Evolutionary conservation across 2,888 invertebrate species (phyloP), one percentile per base, ranked within the genome.

Genomic region (Endotricha flammealis): DNA sequence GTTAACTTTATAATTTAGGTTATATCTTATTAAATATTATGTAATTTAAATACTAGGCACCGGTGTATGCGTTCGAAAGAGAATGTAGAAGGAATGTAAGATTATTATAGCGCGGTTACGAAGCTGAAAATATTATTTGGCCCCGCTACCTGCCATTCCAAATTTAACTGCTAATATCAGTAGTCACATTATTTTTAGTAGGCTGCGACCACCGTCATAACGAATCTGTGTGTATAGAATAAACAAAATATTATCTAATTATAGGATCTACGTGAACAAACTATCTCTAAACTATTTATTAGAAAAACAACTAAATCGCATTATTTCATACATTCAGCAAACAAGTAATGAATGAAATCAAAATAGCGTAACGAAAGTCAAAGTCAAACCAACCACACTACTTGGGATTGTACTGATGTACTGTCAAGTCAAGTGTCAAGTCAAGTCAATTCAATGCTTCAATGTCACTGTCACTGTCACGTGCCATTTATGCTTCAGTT

Each of bases 151-250:
- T 78, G 77, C 62, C 50, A 47, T 43, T 68, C 80, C 73, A 78
- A 74, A 73, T 65, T 69, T 76, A 77, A 60, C 68, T 55, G 61
- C 61, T 65, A n/a, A 67, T 62, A 71, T 57, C 70, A 47, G 76
- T 75, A 48, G 76, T 76, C 67, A 75, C 74, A 79, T 80, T 83
- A 83, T 83, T 78, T 80, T 75, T 81, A 82, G 81, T 67, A 46
- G 55, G 64, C 61, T 58, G 63, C 62, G 60, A 57, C 63, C 57
- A 60, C 67, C 62, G 63, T 53, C 60, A 56, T 46, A 46, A 41
- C 46, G 52, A 62, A 57, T 54, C 56, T 63, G 50, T 60, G 55
- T 61, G 46, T 44, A 45, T 64, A 73, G 77, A 77, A 73, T 57
- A 76, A 77, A 76, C 64, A 74, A 72, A 64, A 68, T 56, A 41